Base-by-base conservation (phyloP, 1,140 invertebrate species). In the Stegodyphus dumicola region DNA sequence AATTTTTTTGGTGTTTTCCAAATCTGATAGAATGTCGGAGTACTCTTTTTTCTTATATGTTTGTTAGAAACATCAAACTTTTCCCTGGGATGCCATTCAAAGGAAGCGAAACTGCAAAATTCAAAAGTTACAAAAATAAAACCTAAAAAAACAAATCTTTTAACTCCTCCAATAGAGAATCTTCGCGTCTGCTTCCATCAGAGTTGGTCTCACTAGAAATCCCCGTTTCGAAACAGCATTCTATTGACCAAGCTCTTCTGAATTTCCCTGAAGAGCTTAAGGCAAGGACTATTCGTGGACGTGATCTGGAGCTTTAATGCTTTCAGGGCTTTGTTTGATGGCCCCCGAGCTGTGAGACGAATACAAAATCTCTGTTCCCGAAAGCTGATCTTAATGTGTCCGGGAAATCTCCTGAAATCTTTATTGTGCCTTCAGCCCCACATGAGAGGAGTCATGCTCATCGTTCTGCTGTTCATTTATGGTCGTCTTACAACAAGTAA, bases 311-410 rank as follows among this genome's bases (percentile, higher is more conserved):
- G 80, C 54, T 83, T 83, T 83, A 83, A 83, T 83, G 71, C 71
- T 83, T 83, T 75, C 80, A 83, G 80, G 80, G 80, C 80, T 83
- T 83, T 83, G 80, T 83, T 83, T 83, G 80, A 83, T 83, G 80
- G 80, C 17, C 71, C 77, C 70, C 49, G 71, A 75, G 71, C 80
- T 75, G 70, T 75, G 80, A 83, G 69, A 13, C n/a, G 80, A 74
- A 83, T 83, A 83, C 80, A 52, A 83, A 83, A 83, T 83, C 80
- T 83, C 54, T 52, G 33, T 56, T 64, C 51, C 69, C 78, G 78
- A 81, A 81, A 81, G 78, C 78, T 81, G 70, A 83, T 83, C 80
- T 83, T 83, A 83, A 83, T 83, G 80, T 75, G 80, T 75, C 80
- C 71, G 52, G 49, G 71, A 83, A 83, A 73, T 73, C 69, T 75